These are phyloP conservation scores for Willisornis vidua DNA, from an alignment of 2,113 vertebrate species.

Conservation along the genomic window DNA sequence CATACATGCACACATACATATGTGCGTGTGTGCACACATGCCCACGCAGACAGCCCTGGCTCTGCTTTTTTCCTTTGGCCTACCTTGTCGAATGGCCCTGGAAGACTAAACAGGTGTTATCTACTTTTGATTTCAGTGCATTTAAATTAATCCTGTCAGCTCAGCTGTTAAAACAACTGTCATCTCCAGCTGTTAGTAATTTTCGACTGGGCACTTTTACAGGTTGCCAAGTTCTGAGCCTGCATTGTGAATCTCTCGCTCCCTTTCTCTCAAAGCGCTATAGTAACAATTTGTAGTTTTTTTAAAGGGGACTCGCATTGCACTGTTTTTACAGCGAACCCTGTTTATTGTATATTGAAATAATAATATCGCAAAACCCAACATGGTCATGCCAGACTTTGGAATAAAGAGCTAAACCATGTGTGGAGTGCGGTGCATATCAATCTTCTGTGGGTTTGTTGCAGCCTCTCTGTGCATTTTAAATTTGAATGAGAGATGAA, in stretches of 20 bases:
- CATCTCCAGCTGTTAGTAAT: slow-evolving; percentile 99
- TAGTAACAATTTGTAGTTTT: slow-evolving; percentile 73
- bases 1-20: not conserved
- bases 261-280: slow-evolving; percentile 64
- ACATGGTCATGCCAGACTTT: slow-evolving; percentile 1
- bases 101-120: slow-evolving; percentile 99
- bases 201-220: slow-evolving; percentile 96
- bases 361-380: slow-evolving; percentile 53
- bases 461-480: slow-evolving; percentile 58
- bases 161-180: slow-evolving; percentile 99
- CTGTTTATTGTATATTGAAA: slow-evolving; percentile 54
- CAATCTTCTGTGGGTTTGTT: slow-evolving; percentile 49
- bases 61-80: slow-evolving; percentile 71
- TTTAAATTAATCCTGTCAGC: slow-evolving; percentile 99
- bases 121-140: slow-evolving; percentile 99
- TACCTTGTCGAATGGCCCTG: slow-evolving; percentile 87
- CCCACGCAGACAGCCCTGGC: slow-evolving; percentile 57
- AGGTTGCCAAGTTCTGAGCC: slow-evolving; percentile 85
- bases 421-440: slow-evolving; percentile 11
- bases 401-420: slow-evolving; percentile 49
- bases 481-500: slow-evolving; percentile 65
- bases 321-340: slow-evolving; percentile 19
- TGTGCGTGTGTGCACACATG: not conserved
- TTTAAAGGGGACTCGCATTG: slow-evolving; percentile 67
- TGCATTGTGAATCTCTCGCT: slow-evolving; percentile 73